Evolutionary conservation across 30 jellyfish, hydroid and myxozoan genomes (phyloP).

Genomic region (Nemopilema nomurai): DNA sequence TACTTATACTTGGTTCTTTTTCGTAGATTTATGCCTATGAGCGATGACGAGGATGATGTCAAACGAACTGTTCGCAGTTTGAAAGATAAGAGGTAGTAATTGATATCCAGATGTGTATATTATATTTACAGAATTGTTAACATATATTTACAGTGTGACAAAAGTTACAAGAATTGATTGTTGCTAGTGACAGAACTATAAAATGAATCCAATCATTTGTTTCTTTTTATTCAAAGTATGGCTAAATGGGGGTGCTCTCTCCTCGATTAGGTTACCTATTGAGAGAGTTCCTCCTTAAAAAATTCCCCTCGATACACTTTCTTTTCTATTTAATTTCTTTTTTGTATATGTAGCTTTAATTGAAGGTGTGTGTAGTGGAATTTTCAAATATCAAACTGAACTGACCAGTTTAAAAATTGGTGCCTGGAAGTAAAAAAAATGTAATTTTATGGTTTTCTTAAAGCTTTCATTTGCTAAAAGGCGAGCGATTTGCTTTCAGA

Average conservation of each 20-base stretch:
- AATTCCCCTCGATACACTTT: background rate
- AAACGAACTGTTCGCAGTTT: constrained; percentile 91
- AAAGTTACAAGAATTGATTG: too few species aligned
- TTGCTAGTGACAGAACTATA: too few species aligned
- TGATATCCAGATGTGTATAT: too few species aligned
- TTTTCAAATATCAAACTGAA: background rate
- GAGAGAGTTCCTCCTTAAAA: constrained; percentile 5
- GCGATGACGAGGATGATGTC: constrained; percentile 99
- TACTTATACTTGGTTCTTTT: background rate
- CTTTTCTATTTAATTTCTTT: background rate
- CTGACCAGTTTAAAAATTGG: too few species aligned
- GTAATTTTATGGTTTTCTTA: too few species aligned
- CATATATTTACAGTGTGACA: too few species aligned
- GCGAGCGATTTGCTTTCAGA: too few species aligned
- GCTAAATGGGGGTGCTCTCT: constrained; percentile 17
- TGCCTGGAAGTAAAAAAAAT: too few species aligned
- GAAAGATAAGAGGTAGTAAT: constrained; percentile 83
- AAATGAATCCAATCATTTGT: background rate
- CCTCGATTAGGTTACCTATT: constrained; percentile 20
- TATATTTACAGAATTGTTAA: too few species aligned
- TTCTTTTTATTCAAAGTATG: background rate
- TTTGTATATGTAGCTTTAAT: background rate
- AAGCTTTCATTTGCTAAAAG: too few species aligned
- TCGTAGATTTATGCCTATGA: constrained; percentile 69
- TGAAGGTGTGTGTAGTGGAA: background rate